A percentile compares a stretch with the other conserved stretches of the same genome.
Conservation (phyloP, 1,140 invertebrate species). For the Helicorthomorpha holstii region DNA sequence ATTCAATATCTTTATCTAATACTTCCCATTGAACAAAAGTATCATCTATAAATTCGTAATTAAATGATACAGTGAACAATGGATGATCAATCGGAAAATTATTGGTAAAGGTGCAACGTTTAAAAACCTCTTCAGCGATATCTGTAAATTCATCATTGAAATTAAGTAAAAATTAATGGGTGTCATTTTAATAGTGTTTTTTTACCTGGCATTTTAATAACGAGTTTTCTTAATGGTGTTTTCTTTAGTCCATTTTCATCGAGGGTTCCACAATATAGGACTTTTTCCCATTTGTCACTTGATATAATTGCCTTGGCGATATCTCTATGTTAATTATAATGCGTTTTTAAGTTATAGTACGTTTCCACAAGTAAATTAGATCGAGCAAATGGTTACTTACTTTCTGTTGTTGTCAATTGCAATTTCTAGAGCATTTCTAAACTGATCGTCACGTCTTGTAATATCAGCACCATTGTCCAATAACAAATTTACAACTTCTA, state of each 20-base stretch:
- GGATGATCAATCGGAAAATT: slow-evolving; percentile 22
- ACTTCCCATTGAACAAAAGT: slow-evolving; percentile 21
- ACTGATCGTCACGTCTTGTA: slow-evolving; percentile 20
- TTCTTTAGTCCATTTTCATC: slow-evolving; percentile 18
- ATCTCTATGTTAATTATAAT: slow-evolving; percentile 19
- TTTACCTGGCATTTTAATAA: slow-evolving; percentile 31
- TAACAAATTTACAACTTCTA: slow-evolving; percentile 24
- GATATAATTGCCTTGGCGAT: slow-evolving; percentile 27
- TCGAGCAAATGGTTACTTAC: slow-evolving; percentile 15
- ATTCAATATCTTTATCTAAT: background rate
- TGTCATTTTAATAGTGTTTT: background rate
- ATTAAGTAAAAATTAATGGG: background rate
- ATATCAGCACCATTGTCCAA: slow-evolving; percentile 25
- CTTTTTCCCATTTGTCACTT: slow-evolving; percentile 25
- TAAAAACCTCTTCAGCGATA: slow-evolving; percentile 30
- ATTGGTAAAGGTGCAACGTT: slow-evolving; percentile 25
- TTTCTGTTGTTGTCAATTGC: slow-evolving; percentile 27
- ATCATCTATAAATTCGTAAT: slow-evolving; percentile 36
- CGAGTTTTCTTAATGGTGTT: slow-evolving; percentile 34
- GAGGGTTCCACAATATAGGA: slow-evolving; percentile 24
- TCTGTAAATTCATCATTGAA: slow-evolving; percentile 17
- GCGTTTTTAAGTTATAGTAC: background rate
- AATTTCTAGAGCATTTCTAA: slow-evolving; percentile 30
- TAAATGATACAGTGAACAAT: slow-evolving; percentile 26
- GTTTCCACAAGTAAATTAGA: background rate